Evolutionary conservation across 2,888 invertebrate species (phyloP).

Genomic region (Macaria liturata): DNA sequence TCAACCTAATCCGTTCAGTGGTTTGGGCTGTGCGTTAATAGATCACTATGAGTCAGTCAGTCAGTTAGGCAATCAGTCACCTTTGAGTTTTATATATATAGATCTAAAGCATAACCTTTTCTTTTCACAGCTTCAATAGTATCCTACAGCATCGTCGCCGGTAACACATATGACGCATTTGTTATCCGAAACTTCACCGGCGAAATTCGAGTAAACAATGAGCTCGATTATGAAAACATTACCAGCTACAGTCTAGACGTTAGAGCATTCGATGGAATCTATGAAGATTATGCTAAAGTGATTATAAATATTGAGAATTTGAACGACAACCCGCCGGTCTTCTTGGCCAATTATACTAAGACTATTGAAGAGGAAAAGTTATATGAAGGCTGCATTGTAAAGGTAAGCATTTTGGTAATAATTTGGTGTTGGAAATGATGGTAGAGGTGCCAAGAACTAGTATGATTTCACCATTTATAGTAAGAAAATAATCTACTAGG

Average conservation of each 20-base stretch:
- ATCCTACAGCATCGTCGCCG: constrained; percentile 93
- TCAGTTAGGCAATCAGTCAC: no score
- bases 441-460: no score
- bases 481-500: no score
- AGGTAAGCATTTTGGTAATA: constrained; percentile 54
- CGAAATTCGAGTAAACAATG: constrained; percentile 90
- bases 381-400: constrained; percentile 87
- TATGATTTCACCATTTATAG: no score
- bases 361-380: constrained; percentile 90
- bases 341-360: constrained; percentile 88
- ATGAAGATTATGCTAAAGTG: constrained; percentile 92
- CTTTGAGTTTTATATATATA: no score
- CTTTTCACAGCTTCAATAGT: constrained; percentile 87
- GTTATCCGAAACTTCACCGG: constrained; percentile 93
- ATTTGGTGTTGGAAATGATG: no score
- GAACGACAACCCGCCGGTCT: constrained; percentile 96
- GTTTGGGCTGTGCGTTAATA: no score
- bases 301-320: constrained; percentile 94
- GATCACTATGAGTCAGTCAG: no score
- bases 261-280: constrained; percentile 92
- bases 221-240: constrained; percentile 92
- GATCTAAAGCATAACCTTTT: not conserved
- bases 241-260: constrained; percentile 94
- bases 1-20: no score
- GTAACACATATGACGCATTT: constrained; percentile 94